A percentile compares a stretch with the other conserved stretches of the same genome.
Conservation (phyloP, 2,113 vertebrate genomes). For the Ictalurus punctatus region DNA sequence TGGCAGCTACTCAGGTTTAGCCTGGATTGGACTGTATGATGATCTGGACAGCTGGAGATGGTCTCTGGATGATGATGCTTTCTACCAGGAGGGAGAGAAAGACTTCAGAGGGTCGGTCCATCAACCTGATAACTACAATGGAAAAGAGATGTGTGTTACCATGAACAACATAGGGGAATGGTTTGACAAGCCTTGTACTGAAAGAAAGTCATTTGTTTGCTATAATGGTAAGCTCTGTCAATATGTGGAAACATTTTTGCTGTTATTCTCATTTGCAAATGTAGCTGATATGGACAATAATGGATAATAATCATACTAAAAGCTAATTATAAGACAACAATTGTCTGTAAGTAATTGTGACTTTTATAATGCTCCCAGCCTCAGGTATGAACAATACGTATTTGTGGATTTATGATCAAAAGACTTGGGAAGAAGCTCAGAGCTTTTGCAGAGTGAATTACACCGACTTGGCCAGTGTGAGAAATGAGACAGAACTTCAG, state of each 20-base stretch:
- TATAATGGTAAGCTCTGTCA: constrained; percentile 25
- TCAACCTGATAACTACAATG: constrained; percentile 12
- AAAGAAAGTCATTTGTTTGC: neutral
- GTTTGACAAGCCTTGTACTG: neutral
- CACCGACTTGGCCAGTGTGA: constrained; percentile 50
- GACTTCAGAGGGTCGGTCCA: constrained; percentile 9
- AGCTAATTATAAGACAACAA: neutral
- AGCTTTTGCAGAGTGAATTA: constrained; percentile 22
- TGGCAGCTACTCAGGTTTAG: neutral
- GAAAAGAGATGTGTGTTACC: constrained; percentile 23
- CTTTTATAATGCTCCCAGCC: too few relatives aligned
- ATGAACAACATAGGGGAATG: neutral
- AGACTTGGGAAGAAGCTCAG: neutral
- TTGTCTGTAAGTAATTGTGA: neutral
- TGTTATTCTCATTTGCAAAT: neutral
- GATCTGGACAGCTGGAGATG: constrained; percentile 32
- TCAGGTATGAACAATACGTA: constrained; percentile 1
- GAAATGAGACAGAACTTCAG: constrained; percentile 18
- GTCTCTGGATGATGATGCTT: neutral
- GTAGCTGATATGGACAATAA: neutral
- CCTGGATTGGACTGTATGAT: constrained; percentile 42
- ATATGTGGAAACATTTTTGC: fast-evolving
- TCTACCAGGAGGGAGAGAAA: constrained; percentile 16
- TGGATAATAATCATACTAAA: too few relatives aligned
- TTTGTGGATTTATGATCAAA: neutral